Conservation (phyloP, 2,888 invertebrate species). For the Standfussiana lucernea region DNA sequence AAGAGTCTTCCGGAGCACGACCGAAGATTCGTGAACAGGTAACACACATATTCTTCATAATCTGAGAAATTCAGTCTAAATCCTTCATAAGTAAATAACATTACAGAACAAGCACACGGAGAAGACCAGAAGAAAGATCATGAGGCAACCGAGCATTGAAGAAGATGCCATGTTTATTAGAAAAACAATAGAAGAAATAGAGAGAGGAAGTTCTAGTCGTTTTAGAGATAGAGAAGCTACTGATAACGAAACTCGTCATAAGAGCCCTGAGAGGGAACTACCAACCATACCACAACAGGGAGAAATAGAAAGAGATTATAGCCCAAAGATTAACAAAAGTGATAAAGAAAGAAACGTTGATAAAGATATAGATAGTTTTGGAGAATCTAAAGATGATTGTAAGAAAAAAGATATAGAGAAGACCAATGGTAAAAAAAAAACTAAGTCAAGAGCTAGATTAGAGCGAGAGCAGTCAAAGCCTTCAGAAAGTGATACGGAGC, state of each 20-base stretch:
- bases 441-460: conserved; percentile 86
- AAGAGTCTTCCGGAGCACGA: conserved; percentile 74
- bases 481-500: conserved; percentile 88
- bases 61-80: conserved; percentile 39
- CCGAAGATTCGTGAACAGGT: conserved; percentile 84
- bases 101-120: conserved; percentile 78
- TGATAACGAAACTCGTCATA: conserved; percentile 65
- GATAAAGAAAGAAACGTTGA: conserved; percentile 67
- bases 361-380: conserved; percentile 74
- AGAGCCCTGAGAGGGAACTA: conserved; percentile 63
- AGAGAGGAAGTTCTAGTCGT: conserved; percentile 83
- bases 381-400: conserved; percentile 80
- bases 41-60: conserved; percentile 64
- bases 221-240: conserved; percentile 73
- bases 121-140: conserved; percentile 77
- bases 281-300: conserved; percentile 68
- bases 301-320: conserved; percentile 75
- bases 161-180: conserved; percentile 88
- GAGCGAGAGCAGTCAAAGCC: conserved; percentile 89
- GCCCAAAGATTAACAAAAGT: conserved; percentile 72
- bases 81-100: conserved; percentile 58
- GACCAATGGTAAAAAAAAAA: conserved; percentile 86
- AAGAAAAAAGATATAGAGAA: conserved; percentile 84
- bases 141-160: conserved; percentile 86
- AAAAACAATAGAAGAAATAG: conserved; percentile 88